Conservation (phyloP, 1,140 invertebrate genomes). For the Ephestia elutella region DNA sequence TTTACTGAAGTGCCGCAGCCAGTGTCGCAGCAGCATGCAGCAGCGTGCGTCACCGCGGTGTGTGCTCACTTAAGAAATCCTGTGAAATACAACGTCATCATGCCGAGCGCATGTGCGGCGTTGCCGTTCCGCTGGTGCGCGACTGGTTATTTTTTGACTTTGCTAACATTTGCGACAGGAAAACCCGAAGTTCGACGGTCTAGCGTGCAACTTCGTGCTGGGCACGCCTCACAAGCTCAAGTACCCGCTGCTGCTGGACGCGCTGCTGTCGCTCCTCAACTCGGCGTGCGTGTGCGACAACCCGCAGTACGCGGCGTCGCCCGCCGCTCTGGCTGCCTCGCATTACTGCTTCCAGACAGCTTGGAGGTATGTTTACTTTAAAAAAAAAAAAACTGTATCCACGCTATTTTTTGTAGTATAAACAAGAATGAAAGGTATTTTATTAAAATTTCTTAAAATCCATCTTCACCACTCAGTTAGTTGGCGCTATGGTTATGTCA, state of each 20-base stretch:
- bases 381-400: background rate
- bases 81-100: no score
- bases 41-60: no score
- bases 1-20: no score
- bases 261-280: constrained; percentile 85
- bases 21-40: no score
- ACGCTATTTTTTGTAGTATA: no score
- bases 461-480: no score
- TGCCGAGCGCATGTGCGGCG: no score
- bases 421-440: no score
- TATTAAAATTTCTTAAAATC: no score
- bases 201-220: constrained; percentile 95
- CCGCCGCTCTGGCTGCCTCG: constrained; percentile 85
- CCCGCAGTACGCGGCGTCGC: constrained; percentile 70
- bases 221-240: constrained; percentile 92
- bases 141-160: background rate
- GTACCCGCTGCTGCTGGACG: constrained; percentile 90
- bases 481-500: no score
- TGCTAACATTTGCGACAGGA: constrained; percentile 36
- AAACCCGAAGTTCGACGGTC: constrained; percentile 88
- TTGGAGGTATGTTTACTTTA: constrained; percentile 79
- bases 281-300: constrained; percentile 84
- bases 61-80: no score
- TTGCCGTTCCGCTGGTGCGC: no score
- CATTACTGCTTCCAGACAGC: constrained; percentile 93